These are phyloP conservation scores for Halichoerus grypus DNA, from an alignment of 2,113 vertebrate genomes.

Conservation along the genomic window DNA sequence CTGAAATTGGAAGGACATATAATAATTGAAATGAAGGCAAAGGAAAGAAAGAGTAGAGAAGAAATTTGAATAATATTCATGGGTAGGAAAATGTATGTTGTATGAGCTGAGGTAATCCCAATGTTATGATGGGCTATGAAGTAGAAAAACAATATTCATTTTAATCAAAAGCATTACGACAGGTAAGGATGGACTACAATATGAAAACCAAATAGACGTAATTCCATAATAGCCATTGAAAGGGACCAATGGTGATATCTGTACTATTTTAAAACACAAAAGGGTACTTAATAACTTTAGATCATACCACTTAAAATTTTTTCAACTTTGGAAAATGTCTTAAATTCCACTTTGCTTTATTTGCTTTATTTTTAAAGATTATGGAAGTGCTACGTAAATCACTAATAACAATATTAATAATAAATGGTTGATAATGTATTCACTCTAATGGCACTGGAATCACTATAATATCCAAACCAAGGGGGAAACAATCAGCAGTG, in stretches of 20 bases:
- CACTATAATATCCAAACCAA: not conserved
- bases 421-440: not conserved
- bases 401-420: not conserved
- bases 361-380: conserved; percentile 34
- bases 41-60: not conserved
- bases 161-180: not conserved
- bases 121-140: not conserved
- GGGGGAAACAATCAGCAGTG: not conserved
- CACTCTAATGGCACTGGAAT: not conserved
- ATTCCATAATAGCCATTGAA: not conserved
- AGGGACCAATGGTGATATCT: not conserved
- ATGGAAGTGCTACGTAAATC: not conserved
- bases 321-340: conserved; percentile 33
- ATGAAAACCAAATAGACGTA: conserved; percentile 3
- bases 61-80: conserved; percentile 23
- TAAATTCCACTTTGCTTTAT: not conserved
- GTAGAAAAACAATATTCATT: not conserved
- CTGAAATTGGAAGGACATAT: not conserved
- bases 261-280: not conserved
- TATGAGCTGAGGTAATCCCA: not conserved
- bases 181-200: not conserved
- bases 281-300: conserved; percentile 13
- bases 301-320: not conserved
- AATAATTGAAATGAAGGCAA: conserved; percentile 10
- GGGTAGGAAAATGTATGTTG: not conserved